phyloP scores from a whole-genome alignment of 1,140 invertebrate species.

The Eufriesea mexicana region DNA sequence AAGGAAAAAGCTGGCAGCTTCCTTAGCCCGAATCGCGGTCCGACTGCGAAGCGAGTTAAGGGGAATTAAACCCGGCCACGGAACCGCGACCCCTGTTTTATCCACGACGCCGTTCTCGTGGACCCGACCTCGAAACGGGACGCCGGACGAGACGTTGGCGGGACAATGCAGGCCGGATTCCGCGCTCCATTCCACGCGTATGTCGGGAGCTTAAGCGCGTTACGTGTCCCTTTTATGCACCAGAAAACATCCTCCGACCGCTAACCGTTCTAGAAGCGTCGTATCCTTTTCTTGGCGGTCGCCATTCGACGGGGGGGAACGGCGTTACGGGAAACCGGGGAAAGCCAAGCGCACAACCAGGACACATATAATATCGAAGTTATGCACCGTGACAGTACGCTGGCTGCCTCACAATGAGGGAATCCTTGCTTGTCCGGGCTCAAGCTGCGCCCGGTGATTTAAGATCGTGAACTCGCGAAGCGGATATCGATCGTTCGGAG shows the following conservation, averaged over 20 bases:
- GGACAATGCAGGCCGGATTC: constrained; percentile 13
- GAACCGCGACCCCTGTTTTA: constrained; percentile 16
- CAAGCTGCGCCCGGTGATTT: constrained; percentile 21
- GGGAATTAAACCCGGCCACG: constrained; percentile 1
- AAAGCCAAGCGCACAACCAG: background rate
- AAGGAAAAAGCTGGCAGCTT: no score
- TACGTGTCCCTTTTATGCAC: constrained; percentile 32
- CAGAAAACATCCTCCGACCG: constrained; percentile 19
- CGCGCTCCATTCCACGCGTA: background rate
- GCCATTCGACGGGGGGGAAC: background rate
- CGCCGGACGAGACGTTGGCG: constrained; percentile 11
- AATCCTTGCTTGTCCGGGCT: constrained; percentile 8
- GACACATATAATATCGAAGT: constrained; percentile 28
- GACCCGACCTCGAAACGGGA: background rate
- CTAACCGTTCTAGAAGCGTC: background rate
- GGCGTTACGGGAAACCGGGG: constrained; percentile 1
- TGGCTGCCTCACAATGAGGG: constrained; percentile 19
- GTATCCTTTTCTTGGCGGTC: constrained; percentile 7
- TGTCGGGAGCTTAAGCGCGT: constrained; percentile 36
- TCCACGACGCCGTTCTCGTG: background rate
- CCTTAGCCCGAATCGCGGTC: background rate
- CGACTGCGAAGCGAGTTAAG: background rate
- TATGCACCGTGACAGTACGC: constrained; percentile 37
- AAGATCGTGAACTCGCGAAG: constrained; percentile 27
- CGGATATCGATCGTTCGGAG: constrained; percentile 21